These are phyloP conservation scores for Rafetus swinhoei DNA, from an alignment of 2,113 vertebrate species.

Conservation along the genomic window DNA sequence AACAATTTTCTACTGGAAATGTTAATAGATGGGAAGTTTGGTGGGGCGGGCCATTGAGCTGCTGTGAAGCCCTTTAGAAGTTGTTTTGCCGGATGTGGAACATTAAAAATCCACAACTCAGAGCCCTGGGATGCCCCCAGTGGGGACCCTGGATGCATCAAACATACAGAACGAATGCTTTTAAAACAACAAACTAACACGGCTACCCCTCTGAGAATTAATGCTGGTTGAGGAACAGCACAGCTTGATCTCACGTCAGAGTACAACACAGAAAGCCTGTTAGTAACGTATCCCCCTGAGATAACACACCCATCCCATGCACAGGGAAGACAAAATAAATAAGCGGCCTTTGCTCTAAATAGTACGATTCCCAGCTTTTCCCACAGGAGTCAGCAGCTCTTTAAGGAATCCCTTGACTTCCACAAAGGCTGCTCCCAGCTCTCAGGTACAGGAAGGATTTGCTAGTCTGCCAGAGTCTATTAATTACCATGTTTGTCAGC, in stretches of 20 bases:
- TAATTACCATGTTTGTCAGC: constrained; percentile 58
- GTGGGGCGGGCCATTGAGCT: background rate
- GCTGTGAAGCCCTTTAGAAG: background rate
- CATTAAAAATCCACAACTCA: background rate
- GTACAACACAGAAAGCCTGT: background rate
- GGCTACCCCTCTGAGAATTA: background rate
- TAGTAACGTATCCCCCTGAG: rapidly evolving
- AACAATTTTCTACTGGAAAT: background rate
- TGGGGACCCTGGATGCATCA: background rate
- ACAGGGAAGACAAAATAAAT: background rate
- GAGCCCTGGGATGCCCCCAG: background rate
- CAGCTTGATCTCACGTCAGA: rapidly evolving
- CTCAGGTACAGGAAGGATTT: constrained; percentile 49
- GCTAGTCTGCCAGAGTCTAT: constrained; percentile 23
- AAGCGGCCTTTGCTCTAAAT: background rate
- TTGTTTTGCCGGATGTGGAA: background rate
- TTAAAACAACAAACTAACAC: no score
- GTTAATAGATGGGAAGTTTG: background rate
- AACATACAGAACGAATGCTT: background rate
- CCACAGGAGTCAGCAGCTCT: background rate
- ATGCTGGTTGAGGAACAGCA: background rate
- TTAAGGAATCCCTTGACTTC: background rate
- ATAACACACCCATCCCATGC: rapidly evolving
- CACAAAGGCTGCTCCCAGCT: background rate
- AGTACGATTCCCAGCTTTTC: background rate